phyloP scores from a whole-genome alignment of 2,797 vertebrate genomes.

The Cheirogaleus major region DNA sequence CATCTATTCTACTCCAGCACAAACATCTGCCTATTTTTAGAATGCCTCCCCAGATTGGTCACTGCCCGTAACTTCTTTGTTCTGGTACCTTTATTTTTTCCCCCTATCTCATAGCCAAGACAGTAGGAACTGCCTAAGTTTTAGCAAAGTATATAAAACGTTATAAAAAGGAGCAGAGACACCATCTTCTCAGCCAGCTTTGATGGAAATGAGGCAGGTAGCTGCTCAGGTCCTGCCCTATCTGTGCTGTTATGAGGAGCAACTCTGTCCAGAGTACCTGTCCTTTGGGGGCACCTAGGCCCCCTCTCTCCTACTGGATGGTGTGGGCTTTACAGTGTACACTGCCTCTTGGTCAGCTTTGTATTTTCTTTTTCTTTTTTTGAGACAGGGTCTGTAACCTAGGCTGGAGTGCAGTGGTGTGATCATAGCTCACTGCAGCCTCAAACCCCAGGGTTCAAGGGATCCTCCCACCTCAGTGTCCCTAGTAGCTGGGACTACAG shows the following conservation, averaged over 20 bases:
- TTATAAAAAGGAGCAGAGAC: neutral
- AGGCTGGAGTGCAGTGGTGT: neutral
- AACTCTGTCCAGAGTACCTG: neutral
- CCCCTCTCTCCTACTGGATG: no score
- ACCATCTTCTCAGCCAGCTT: neutral
- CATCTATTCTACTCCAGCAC: rapidly evolving
- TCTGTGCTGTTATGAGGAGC: neutral
- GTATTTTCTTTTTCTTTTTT: neutral
- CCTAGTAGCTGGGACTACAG: neutral
- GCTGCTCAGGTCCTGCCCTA: neutral
- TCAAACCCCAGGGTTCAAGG: neutral
- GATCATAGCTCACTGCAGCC: neutral
- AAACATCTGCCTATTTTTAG: neutral
- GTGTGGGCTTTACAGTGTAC: neutral
- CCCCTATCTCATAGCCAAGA: neutral
- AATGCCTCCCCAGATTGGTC: neutral
- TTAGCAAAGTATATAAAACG: neutral
- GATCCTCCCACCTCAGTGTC: neutral
- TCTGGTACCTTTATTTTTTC: neutral
- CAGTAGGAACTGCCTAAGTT: neutral
- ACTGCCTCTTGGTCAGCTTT: neutral
- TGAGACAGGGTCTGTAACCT: neutral
- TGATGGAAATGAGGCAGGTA: neutral
- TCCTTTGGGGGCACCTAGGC: neutral
- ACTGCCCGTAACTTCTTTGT: neutral